These are phyloP conservation scores for Acleris cristana DNA, from an alignment of 2,888 invertebrate genomes.

Conservation along the genomic window DNA sequence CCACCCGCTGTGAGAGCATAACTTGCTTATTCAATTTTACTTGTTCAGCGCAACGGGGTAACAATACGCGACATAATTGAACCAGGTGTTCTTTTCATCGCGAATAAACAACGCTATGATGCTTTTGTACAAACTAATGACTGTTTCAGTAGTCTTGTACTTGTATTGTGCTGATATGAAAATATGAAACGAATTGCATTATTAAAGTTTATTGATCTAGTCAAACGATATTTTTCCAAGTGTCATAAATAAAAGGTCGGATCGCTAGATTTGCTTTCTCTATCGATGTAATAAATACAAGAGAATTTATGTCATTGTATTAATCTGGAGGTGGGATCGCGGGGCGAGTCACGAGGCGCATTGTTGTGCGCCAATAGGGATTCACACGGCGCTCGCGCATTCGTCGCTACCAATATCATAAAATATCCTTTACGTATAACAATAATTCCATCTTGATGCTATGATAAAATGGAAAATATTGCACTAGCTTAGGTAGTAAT, in stretches of 20 bases:
- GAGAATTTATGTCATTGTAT: constrained; percentile 75
- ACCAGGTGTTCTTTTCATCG: constrained; percentile 19
- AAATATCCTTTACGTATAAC: constrained; percentile 58
- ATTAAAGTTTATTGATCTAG: neutral
- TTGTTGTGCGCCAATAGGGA: constrained; percentile 69
- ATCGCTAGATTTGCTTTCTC: constrained; percentile 46
- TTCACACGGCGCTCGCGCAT: constrained; percentile 70
- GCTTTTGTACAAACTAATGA: too few species aligned
- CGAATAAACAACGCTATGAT: constrained; percentile 2
- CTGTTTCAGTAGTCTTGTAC: too few species aligned
- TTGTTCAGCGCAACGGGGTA: constrained; percentile 8
- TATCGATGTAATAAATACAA: constrained; percentile 76
- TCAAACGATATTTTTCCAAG: constrained; percentile 40
- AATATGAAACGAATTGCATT: too few species aligned
- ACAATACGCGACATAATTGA: constrained; percentile 12
- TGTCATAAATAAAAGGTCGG: constrained; percentile 46
- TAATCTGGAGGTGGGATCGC: constrained; percentile 76
- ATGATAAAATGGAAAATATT: constrained; percentile 19
- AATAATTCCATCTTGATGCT: constrained; percentile 63
- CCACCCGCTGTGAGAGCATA: constrained; percentile 13
- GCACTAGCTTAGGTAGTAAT: constrained; percentile 6
- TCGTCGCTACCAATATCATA: constrained; percentile 59
- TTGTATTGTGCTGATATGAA: too few species aligned
- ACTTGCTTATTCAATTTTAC: constrained; percentile 10
- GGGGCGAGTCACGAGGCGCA: constrained; percentile 73